These are phyloP conservation scores for Coptotermes formosanus DNA, from an alignment of 1,140 invertebrate genomes.

Conservation along the genomic window DNA sequence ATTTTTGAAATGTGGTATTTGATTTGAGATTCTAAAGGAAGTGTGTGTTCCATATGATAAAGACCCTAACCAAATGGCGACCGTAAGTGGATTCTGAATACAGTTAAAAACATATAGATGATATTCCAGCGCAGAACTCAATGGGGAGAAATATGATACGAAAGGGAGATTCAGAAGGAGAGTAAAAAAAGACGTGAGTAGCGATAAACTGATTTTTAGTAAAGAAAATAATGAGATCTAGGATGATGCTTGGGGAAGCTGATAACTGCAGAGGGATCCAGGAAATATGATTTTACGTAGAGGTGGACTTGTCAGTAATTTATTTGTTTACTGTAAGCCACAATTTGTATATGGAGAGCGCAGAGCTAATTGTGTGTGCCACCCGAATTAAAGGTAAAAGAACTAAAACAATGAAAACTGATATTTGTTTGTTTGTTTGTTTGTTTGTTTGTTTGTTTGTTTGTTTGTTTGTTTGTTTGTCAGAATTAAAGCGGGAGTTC, in stretches of 20 bases:
- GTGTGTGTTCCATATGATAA: conserved; percentile 18
- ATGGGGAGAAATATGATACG: neutral
- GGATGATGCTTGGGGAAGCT: neutral
- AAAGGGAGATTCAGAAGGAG: neutral
- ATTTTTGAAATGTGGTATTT: conserved; percentile 1
- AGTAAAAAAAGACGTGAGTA: neutral
- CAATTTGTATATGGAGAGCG: too few relatives aligned
- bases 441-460: too few relatives aligned
- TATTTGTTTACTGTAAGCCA: too few relatives aligned
- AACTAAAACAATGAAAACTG: too few relatives aligned
- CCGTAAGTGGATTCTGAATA: neutral
- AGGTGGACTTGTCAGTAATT: too few relatives aligned
- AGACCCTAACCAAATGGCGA: neutral
- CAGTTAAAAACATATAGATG: neutral
- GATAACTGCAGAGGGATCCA: neutral
- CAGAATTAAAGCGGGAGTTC: too few relatives aligned
- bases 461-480: too few relatives aligned
- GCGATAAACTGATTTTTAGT: conserved; percentile 12
- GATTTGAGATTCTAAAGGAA: conserved; percentile 8
- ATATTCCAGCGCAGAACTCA: neutral
- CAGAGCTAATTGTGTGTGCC: too few relatives aligned
- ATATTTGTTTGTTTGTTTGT: too few relatives aligned
- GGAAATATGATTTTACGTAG: neutral
- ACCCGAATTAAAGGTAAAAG: too few relatives aligned
- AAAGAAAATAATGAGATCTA: neutral